phyloP scores from a whole-genome alignment of 2,113 vertebrate genomes.

The Peromyscus californicus region DNA sequence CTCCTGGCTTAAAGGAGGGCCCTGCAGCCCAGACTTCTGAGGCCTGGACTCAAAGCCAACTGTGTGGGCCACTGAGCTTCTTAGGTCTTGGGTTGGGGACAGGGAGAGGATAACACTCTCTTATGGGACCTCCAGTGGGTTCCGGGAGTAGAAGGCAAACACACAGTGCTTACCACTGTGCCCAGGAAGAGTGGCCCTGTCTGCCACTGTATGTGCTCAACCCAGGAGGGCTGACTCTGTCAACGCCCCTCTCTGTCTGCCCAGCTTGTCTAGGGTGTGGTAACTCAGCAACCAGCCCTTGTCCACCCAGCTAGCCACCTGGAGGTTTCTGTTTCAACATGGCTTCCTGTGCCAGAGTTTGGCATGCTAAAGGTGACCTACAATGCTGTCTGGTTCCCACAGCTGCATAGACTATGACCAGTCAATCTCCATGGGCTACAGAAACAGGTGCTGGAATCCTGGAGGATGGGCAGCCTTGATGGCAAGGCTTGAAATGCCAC shows the following conservation, averaged over 20 bases:
- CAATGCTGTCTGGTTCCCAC: neutral
- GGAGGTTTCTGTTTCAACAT: conserved; percentile 21
- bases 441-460: neutral
- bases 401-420: neutral
- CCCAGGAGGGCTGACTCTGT: neutral
- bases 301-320: neutral
- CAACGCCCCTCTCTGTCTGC: neutral
- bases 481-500: neutral
- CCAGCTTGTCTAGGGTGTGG: neutral
- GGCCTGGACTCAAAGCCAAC: neutral
- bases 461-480: neutral
- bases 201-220: neutral
- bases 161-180: neutral
- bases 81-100: neutral
- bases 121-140: fast-evolving
- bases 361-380: neutral
- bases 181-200: neutral
- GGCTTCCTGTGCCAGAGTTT: neutral
- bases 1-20: neutral
- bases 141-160: neutral
- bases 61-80: neutral
- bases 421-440: neutral
- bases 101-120: too few relatives aligned
- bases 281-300: neutral
- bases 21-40: neutral